Evolutionary conservation across 2,888 invertebrate species (phyloP).

Genomic region (Brachypalpus laphriformis): DNA sequence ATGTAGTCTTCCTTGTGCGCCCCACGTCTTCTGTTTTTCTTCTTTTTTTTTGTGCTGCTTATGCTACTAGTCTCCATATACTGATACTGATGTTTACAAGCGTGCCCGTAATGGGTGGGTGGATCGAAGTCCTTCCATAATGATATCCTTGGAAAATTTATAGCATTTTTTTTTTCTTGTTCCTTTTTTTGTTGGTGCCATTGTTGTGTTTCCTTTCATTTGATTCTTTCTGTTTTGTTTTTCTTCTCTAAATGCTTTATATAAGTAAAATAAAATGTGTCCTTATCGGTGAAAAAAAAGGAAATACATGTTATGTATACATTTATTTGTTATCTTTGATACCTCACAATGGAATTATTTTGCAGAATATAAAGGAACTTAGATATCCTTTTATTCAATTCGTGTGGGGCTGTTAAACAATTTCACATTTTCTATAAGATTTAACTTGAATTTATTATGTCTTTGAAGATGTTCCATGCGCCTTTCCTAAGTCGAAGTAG

Average conservation of each 20-base stretch:
- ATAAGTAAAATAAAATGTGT: slow-evolving; percentile 44
- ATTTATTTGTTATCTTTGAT: neutral
- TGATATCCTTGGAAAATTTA: slow-evolving; percentile 71
- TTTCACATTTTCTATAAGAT: neutral
- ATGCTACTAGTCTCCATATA: slow-evolving; percentile 54
- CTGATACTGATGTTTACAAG: slow-evolving; percentile 69
- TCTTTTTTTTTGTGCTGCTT: slow-evolving; percentile 18
- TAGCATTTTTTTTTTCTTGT: slow-evolving; percentile 34
- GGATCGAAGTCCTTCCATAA: slow-evolving; percentile 73
- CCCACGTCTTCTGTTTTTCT: neutral
- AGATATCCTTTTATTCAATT: neutral
- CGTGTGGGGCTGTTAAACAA: neutral
- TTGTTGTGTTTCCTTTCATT: slow-evolving; percentile 38
- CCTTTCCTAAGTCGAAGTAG: too few species aligned
- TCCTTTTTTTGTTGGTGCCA: slow-evolving; percentile 1
- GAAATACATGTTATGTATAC: neutral
- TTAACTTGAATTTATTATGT: neutral
- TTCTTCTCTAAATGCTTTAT: slow-evolving; percentile 15
- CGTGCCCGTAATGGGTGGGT: slow-evolving; percentile 69
- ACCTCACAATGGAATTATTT: neutral
- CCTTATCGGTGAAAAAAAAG: slow-evolving; percentile 30
- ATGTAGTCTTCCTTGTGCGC: slow-evolving; percentile 12
- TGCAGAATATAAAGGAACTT: neutral
- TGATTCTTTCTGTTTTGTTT: slow-evolving; percentile 30
- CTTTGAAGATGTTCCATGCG: neutral